phyloP scores from a whole-genome alignment of 2,797 vertebrate species.

The Silurus lanzhouensis region DNA sequence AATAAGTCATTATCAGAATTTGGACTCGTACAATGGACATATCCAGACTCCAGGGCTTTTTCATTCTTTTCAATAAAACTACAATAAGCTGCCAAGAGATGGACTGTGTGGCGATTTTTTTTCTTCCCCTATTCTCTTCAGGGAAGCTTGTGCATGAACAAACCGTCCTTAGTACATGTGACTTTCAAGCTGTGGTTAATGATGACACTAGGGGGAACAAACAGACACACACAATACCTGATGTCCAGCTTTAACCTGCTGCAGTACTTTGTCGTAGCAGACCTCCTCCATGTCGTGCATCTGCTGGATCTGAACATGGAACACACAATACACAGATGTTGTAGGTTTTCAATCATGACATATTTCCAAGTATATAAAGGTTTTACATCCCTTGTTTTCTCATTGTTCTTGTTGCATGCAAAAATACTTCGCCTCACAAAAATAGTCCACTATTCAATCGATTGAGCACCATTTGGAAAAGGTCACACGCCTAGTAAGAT shows the following conservation, averaged over 20 bases:
- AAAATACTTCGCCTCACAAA: too few species aligned
- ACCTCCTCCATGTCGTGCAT: conserved; percentile 96
- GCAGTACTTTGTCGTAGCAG: conserved; percentile 92
- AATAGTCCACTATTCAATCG: too few species aligned
- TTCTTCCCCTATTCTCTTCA: not conserved
- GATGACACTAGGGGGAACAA: not conserved
- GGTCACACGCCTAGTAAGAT: too few species aligned
- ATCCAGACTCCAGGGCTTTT: conserved; percentile 21
- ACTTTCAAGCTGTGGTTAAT: conserved; percentile 19
- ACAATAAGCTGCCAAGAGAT: conserved; percentile 9
- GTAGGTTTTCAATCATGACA: not conserved
- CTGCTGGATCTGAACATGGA: conserved; percentile 83
- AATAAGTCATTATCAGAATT: conserved; percentile 48
- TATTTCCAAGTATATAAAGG: too few species aligned
- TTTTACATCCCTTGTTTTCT: too few species aligned
- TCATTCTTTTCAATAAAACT: conserved; percentile 27
- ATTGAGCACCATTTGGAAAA: too few species aligned
- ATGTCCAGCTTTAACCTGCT: conserved; percentile 90
- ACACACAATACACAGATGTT: conserved; percentile 36
- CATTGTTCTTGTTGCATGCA: too few species aligned
- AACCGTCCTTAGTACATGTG: not conserved
- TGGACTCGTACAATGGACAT: conserved; percentile 26
- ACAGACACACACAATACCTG: conserved; percentile 81
- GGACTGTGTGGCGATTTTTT: not conserved
- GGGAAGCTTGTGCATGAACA: conserved; percentile 11